A percentile compares a stretch with the other conserved stretches of the same genome.
Evolutionary conservation across 2,113 vertebrate genomes (phyloP).

Genomic region (Macheiramphus alcinus): DNA sequence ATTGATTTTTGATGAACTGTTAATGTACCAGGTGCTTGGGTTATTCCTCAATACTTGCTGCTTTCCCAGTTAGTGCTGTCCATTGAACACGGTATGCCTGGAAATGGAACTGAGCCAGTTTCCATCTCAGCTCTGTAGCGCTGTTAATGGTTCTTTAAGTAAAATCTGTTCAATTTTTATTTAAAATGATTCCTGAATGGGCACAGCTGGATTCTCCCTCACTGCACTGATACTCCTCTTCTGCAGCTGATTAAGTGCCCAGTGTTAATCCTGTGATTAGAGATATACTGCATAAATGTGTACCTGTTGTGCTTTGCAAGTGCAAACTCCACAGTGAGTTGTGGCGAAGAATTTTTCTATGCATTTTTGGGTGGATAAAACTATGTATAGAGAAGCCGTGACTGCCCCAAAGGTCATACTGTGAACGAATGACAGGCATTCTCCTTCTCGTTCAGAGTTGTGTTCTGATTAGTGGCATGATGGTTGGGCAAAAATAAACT

Average conservation of each 20-base stretch:
- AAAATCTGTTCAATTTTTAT: not conserved
- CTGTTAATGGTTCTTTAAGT: not conserved
- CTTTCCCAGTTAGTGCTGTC: not conserved
- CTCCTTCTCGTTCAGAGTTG: not conserved
- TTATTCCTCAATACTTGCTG: not conserved
- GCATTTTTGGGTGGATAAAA: not conserved
- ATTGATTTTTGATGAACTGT: not conserved
- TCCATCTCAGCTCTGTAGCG: not conserved
- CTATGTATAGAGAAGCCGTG: fast-evolving
- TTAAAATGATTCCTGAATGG: not conserved
- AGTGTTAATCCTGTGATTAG: not conserved
- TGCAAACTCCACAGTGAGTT: not conserved
- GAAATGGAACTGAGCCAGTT: not conserved
- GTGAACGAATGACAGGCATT: not conserved
- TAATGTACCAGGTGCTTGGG: not conserved
- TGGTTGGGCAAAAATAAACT: not conserved
- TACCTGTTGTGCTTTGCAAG: not conserved
- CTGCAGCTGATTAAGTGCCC: not conserved
- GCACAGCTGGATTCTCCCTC: not conserved
- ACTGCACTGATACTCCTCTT: not conserved
- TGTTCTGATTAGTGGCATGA: not conserved
- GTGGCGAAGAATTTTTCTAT: not conserved
- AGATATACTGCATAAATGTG: not conserved
- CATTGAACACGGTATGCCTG: not conserved
- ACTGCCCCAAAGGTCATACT: not conserved